phyloP scores from a whole-genome alignment of 2,797 vertebrate genomes.

The Morelia viridis region DNA sequence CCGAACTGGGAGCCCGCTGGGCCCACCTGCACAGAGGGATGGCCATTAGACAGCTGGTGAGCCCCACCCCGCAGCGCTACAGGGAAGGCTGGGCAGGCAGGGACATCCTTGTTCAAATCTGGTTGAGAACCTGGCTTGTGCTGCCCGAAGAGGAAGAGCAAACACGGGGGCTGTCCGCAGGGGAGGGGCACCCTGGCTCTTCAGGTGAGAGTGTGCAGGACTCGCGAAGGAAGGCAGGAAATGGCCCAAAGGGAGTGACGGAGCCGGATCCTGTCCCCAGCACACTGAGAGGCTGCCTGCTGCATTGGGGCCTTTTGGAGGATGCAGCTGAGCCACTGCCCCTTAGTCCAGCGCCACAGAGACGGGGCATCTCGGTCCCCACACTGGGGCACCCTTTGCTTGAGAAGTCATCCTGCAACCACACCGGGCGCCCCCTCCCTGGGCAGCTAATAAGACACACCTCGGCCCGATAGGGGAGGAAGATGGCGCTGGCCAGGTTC shows the following conservation, averaged over 20 bases:
- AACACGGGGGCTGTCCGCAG: neutral
- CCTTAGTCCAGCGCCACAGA: neutral
- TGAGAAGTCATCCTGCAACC: neutral
- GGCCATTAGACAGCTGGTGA: neutral
- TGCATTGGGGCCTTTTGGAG: too few species aligned
- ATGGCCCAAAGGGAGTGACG: neutral
- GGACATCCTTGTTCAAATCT: neutral
- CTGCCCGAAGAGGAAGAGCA: neutral
- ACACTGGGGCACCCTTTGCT: neutral
- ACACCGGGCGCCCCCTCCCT: neutral
- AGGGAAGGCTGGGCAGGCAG: neutral
- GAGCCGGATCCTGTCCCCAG: neutral
- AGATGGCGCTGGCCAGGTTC: conserved; percentile 95
- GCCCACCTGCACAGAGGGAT: conserved; percentile 81
- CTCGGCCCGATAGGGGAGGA: conserved; percentile 95
- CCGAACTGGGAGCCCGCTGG: conserved; percentile 97
- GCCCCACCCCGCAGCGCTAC: neutral
- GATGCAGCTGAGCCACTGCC: neutral
- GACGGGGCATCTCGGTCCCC: neutral
- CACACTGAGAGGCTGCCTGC: neutral
- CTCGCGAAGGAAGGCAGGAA: neutral
- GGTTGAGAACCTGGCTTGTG: neutral
- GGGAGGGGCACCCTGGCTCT: neutral
- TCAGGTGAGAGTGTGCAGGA: neutral
- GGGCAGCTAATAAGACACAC: conserved; percentile 62